Conservation (phyloP, 2,797 vertebrate species). For the Ctenopoma multispine region DNA sequence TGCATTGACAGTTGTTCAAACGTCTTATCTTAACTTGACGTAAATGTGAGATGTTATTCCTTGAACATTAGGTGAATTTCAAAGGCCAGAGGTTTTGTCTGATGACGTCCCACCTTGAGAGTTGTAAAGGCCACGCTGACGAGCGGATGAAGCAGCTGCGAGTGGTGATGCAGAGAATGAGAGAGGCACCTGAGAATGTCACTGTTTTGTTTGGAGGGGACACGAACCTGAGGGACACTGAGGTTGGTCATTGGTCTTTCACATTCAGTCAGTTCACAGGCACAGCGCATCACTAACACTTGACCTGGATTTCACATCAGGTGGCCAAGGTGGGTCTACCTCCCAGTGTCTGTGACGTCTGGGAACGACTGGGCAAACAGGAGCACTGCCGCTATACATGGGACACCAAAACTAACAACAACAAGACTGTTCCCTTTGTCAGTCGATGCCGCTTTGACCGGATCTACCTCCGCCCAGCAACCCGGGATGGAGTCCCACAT, state of each 20-base stretch:
- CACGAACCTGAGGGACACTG: constrained; percentile 93
- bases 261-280: background rate
- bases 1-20: constrained; percentile 6
- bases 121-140: constrained; percentile 88
- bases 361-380: constrained; percentile 90
- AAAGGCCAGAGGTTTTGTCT: constrained; percentile 88
- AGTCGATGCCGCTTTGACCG: constrained; percentile 93
- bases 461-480: constrained; percentile 85
- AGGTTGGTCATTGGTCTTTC: constrained; percentile 81
- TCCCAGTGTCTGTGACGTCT: constrained; percentile 85
- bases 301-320: constrained; percentile 70
- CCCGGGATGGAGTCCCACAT: constrained; percentile 63
- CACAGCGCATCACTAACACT: background rate
- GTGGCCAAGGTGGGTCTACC: constrained; percentile 89
- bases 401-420: constrained; percentile 93
- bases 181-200: constrained; percentile 82
- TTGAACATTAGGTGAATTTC: constrained; percentile 83
- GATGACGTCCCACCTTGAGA: constrained; percentile 97
- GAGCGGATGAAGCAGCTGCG: constrained; percentile 91
- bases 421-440: constrained; percentile 80
- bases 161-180: constrained; percentile 85
- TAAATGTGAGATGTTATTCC: background rate
- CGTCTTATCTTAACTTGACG: fast-evolving
- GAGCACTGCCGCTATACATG: constrained; percentile 94
- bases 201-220: constrained; percentile 95